These are phyloP conservation scores for Falco biarmicus DNA, from an alignment of 2,797 vertebrate genomes.

Conservation along the genomic window DNA sequence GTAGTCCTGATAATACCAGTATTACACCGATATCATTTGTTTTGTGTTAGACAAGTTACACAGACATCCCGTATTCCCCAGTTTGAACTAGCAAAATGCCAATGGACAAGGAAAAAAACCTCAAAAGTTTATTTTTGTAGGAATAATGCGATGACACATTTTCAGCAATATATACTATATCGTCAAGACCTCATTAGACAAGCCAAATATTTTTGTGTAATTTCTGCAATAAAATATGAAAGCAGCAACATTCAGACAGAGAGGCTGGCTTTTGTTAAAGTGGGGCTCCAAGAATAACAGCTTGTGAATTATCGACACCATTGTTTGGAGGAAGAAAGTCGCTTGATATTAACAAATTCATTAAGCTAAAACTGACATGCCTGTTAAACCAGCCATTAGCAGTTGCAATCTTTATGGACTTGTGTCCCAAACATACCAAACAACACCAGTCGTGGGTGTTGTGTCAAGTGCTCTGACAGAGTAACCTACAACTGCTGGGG, in stretches of 20 bases:
- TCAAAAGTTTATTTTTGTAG: slow-evolving; percentile 74
- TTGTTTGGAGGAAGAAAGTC: slow-evolving; percentile 45
- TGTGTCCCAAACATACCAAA: neutral
- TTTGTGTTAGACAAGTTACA: slow-evolving; percentile 46
- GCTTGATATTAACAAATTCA: slow-evolving; percentile 52
- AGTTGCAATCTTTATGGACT: neutral
- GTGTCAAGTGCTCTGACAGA: slow-evolving; percentile 1
- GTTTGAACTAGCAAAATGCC: slow-evolving; percentile 70
- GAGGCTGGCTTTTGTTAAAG: slow-evolving; percentile 67
- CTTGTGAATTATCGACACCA: slow-evolving; percentile 72
- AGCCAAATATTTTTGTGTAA: slow-evolving; percentile 82
- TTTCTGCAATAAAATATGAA: slow-evolving; percentile 79
- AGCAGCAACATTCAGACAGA: slow-evolving; percentile 64
- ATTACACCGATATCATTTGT: slow-evolving; percentile 4
- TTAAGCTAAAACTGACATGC: slow-evolving; percentile 33
- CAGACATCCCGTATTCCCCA: slow-evolving; percentile 20
- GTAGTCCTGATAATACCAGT: neutral
- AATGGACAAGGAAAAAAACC: slow-evolving; percentile 39
- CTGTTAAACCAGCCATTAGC: slow-evolving; percentile 22
- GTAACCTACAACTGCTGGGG: neutral
- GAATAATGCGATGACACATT: slow-evolving; percentile 75
- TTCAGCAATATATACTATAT: slow-evolving; percentile 74
- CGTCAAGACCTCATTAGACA: slow-evolving; percentile 60
- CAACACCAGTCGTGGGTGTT: neutral
- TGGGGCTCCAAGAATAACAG: slow-evolving; percentile 76